phyloP scores from a whole-genome alignment of 2,888 invertebrate genomes.

The Tromatobia lineatoria region DNA sequence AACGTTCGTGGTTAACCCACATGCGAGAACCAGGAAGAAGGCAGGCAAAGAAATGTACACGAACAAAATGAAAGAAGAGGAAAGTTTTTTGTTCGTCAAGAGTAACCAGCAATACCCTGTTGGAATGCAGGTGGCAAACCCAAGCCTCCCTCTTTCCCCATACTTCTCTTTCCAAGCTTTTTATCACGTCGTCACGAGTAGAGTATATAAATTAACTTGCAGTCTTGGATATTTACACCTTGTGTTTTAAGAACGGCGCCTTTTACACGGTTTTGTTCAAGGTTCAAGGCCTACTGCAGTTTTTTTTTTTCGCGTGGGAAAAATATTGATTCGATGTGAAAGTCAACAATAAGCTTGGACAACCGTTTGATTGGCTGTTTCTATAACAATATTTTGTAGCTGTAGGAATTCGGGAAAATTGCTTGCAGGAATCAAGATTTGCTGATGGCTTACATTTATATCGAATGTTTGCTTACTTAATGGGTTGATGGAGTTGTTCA shows the following conservation, averaged over 20 bases:
- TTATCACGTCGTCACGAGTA: conserved; percentile 15
- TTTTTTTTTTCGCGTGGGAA: too few species aligned
- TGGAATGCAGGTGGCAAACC: conserved; percentile 1
- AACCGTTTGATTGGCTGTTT: too few species aligned
- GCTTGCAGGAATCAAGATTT: too few species aligned
- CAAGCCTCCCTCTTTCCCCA: background rate
- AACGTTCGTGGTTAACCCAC: background rate
- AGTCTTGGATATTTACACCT: background rate
- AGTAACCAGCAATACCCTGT: conserved; percentile 35
- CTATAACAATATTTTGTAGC: too few species aligned
- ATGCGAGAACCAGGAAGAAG: conserved; percentile 5
- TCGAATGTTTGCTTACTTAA: too few species aligned
- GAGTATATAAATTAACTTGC: conserved; percentile 24
- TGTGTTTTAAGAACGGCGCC: background rate
- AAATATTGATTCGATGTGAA: too few species aligned
- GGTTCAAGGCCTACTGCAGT: too few species aligned
- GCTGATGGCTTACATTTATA: too few species aligned
- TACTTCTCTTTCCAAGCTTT: background rate
- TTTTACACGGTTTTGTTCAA: background rate
- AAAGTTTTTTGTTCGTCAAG: conserved; percentile 34
- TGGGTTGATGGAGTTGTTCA: too few species aligned
- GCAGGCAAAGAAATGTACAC: background rate
- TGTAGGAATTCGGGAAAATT: too few species aligned
- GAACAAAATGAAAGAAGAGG: conserved; percentile 31
- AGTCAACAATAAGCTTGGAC: too few species aligned